Evolutionary conservation across 2,113 vertebrate species (phyloP).

Genomic region (Ictidomys tridecemlineatus): DNA sequence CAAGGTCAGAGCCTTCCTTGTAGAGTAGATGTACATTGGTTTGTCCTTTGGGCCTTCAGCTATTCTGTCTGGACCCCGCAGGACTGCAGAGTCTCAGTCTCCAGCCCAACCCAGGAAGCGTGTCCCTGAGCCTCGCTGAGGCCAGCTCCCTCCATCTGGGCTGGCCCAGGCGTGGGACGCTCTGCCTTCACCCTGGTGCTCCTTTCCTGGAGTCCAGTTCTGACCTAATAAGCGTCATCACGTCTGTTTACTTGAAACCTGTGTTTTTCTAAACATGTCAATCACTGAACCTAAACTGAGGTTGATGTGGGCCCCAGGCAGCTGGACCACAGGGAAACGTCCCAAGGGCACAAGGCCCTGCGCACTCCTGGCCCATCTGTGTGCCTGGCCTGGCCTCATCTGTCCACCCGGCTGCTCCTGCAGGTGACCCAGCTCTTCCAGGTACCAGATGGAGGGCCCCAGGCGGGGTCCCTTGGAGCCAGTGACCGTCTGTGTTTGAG

Average conservation of each 20-base stretch:
- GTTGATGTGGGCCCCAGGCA: not conserved
- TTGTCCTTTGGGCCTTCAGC: not conserved
- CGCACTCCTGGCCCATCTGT: fast-evolving
- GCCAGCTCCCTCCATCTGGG: fast-evolving
- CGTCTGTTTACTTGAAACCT: not conserved
- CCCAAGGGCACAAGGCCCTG: not conserved
- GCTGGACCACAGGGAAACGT: fast-evolving
- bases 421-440: fast-evolving
- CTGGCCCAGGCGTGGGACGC: no score
- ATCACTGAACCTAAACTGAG: not conserved
- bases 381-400: not conserved
- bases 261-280: not conserved
- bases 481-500: not conserved
- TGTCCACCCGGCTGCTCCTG: not conserved
- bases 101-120: not conserved
- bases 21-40: not conserved
- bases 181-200: not conserved
- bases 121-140: not conserved
- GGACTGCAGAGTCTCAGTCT: not conserved
- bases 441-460: not conserved
- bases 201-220: not conserved
- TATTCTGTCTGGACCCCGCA: fast-evolving
- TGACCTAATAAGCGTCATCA: not conserved
- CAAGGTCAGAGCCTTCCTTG: not conserved
- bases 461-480: not conserved